phyloP scores from a whole-genome alignment of 2,113 vertebrate species.

The Phyllostomus hastatus region DNA sequence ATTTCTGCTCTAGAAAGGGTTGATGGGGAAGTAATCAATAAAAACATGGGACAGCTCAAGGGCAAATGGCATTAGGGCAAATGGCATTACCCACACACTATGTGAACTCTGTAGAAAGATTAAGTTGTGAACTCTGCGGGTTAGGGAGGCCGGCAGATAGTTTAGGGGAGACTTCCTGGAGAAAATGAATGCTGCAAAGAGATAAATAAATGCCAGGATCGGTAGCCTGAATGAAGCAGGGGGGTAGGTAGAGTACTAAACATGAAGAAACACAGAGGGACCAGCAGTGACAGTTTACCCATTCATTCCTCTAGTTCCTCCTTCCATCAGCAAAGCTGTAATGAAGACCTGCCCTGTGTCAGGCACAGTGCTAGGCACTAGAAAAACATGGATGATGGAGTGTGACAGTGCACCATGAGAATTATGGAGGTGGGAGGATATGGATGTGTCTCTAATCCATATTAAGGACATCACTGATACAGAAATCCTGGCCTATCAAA shows the following conservation, averaged over 20 bases:
- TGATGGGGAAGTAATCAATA: not conserved
- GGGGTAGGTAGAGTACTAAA: not conserved
- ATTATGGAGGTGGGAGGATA: not conserved
- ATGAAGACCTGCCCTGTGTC: not conserved
- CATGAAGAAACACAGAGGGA: not conserved
- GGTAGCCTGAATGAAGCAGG: not conserved
- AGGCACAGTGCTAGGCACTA: too few relatives aligned
- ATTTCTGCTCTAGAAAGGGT: not conserved
- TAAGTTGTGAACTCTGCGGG: not conserved
- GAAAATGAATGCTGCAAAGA: not conserved
- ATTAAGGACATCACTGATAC: not conserved
- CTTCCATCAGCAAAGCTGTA: not conserved
- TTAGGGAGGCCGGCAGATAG: fast-evolving
- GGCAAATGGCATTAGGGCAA: not conserved
- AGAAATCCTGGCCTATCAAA: not conserved
- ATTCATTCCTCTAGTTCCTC: not conserved
- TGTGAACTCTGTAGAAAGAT: not conserved
- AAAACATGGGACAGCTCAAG: not conserved
- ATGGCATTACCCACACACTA: not conserved
- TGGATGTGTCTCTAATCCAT: not conserved
- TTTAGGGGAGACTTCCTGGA: not conserved
- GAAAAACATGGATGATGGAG: not conserved
- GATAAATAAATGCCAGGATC: not conserved
- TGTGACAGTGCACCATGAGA: not conserved
- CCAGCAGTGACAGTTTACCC: not conserved